Conservation (phyloP, 2,113 vertebrate species). For the Dermatemys mawii region DNA sequence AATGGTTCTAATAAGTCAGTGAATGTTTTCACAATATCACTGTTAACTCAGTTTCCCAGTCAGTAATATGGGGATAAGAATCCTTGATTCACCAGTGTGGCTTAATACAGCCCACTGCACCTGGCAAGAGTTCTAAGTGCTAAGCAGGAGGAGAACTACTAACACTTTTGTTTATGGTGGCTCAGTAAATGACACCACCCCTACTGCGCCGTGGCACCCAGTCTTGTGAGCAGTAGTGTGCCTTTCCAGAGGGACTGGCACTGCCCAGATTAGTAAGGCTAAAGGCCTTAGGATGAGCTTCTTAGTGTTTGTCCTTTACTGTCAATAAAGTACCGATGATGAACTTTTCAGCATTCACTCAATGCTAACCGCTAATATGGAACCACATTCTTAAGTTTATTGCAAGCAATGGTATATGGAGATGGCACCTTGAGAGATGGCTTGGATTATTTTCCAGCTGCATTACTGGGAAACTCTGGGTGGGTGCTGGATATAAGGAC, state of each 20-base stretch:
- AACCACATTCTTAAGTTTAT: not conserved
- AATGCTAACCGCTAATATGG: not conserved
- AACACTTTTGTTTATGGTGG: no score
- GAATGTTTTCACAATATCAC: not conserved
- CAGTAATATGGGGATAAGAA: not conserved
- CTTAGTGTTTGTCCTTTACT: not conserved
- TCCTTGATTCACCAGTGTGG: no score
- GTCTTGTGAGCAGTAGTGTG: not conserved
- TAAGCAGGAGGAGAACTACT: not conserved
- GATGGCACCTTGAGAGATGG: not conserved
- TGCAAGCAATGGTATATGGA: not conserved
- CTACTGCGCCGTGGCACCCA: not conserved
- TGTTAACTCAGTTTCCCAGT: not conserved
- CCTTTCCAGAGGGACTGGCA: not conserved
- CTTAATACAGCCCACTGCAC: not conserved
- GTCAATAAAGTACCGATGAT: not conserved
- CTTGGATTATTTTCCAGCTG: not conserved
- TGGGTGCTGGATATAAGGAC: not conserved
- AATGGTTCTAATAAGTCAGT: not conserved
- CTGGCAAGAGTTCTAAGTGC: not conserved
- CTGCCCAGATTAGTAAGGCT: not conserved
- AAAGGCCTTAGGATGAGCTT: not conserved
- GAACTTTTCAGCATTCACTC: not conserved
- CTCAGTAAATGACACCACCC: not conserved
- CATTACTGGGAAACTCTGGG: rapidly evolving